Base-by-base conservation (phyloP, 2,797 vertebrate species). In the Cirrhinus mrigala region DNA sequence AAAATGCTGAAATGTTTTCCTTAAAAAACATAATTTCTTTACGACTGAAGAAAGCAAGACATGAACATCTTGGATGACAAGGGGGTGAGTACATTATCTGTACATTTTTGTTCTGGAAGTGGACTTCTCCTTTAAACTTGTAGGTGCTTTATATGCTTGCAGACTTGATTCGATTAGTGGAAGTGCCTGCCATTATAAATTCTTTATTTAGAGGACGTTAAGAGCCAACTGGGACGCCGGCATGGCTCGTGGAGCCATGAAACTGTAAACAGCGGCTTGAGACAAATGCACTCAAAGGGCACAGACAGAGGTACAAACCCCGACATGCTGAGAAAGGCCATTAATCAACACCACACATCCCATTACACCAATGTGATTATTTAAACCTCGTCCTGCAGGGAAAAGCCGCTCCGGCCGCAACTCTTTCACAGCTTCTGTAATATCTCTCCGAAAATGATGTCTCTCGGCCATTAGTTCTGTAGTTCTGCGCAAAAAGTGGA, bases 291-390 rank as follows among this genome's bases (percentile, higher is more conserved):
- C 90, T 90, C 93, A 92, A 94, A 96, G 94, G 94, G 90, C 93
- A 93, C 81, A 85, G 89, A 94, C 92, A 88, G 87, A 87, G 69
- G 88, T 88, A 91, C 87, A 91, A 90, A 90, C 88, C 85, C 87
- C 89, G 91, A 90, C 89, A 90, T 90, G 87, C 90, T 88, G 92
- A 92, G 91, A 92, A 83, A 92, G 90, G 91, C 92, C 91, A 94
- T 95, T 94, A 93, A 91, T 94, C 94, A 94, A 90, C 92, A 92
- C 87, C 93, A 88, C 89, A 91, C 91, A 91, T 93, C 87, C 90
- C 86, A 93, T 93, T 94, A 93, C 86, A 79, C 87, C 68, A 60
- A 82, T 86, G 89, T 82, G 89, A 92, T 92, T 92, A 90, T 91
- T 92, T 89, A 92, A 90, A 88, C 84, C 90, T 87, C 87, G 89